Evolutionary conservation across 2,113 vertebrate species (phyloP), one percentile per base, ranked within the genome.

Genomic region (Embiotoca jacksoni): DNA sequence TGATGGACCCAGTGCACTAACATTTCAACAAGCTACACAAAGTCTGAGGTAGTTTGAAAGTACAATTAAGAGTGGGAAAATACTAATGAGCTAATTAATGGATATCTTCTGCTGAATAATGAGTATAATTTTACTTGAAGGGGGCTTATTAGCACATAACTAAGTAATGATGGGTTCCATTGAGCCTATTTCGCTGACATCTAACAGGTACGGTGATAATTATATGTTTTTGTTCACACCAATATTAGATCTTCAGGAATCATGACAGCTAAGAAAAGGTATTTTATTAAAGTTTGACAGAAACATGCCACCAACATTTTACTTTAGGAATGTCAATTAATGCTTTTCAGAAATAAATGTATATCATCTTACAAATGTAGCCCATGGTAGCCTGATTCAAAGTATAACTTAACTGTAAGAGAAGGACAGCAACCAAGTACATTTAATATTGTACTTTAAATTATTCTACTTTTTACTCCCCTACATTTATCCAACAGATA

Each of bases 81-180:
- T 32, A 15, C 11, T 72, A 69, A 59, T 62, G 33, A 52, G 61
- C 3, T 63, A 64, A 75, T 61, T 75, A 70, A 70, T 66, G 31
- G 41, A 16, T n/a, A 49, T 69, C 41, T 44, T 13, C 9, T 32
- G 13, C n/a, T 64, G 16, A 54, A 23, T 62, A 54, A 64, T 56
- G 41, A 61, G 37, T 55, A 36, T 33, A 53, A 64, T 62, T 58
- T 63, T 44, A 79, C 44, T 31, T 49, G 15, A 41, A 23, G 35
- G 37, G 30, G 4, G 50, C 15, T 60, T 73, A 80, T 67, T 49
- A 67, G 58, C 41, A 46, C 54, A 54, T 50, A 63, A 65, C 23
- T 23, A 53, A 62, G 31, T 49, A 35, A 67, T 59, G 11, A 53
- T 15, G 50, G 41, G 16, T 50, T 73, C 64, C 47, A 65, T 63